A percentile compares a stretch with the other conserved stretches of the same genome.
These are phyloP conservation scores for Lacerta bilineata DNA, from an alignment of 2,797 vertebrate genomes.

Conservation along the genomic window DNA sequence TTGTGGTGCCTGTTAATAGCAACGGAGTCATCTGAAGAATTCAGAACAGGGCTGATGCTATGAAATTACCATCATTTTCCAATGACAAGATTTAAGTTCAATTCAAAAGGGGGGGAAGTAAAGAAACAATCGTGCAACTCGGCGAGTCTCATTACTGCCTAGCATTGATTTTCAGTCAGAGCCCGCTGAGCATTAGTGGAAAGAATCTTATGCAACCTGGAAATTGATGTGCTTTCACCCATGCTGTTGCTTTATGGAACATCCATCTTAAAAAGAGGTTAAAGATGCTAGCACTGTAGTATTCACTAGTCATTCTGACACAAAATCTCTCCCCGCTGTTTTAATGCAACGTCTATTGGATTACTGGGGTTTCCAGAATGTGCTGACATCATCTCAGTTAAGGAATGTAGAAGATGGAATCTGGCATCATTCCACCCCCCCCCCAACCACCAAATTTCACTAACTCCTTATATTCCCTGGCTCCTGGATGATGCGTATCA, in stretches of 20 bases:
- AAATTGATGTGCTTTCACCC: conserved; percentile 33
- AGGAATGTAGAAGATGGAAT: conserved; percentile 29
- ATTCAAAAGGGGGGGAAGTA: not conserved
- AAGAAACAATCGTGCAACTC: not conserved
- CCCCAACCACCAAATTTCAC: not conserved
- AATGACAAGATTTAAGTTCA: not conserved
- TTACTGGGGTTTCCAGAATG: not conserved
- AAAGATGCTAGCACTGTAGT: not conserved
- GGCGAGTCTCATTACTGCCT: conserved; percentile 10
- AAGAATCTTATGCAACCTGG: not conserved
- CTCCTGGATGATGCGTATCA: not conserved
- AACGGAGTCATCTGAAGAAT: not conserved
- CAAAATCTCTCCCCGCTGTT: conserved; percentile 13
- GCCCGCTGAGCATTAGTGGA: not conserved
- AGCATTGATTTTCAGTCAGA: conserved; percentile 40
- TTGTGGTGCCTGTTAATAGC: not conserved
- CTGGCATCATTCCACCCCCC: not conserved
- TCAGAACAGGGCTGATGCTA: not conserved
- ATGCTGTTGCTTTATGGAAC: not conserved
- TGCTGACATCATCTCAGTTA: not conserved
- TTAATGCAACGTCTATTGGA: conserved; percentile 23
- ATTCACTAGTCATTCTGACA: not conserved
- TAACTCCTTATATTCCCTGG: not conserved
- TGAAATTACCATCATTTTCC: not conserved
- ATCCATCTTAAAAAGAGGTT: conserved; percentile 16